These are phyloP conservation scores for Dromiciops gliroides DNA, from an alignment of 2,113 vertebrate genomes.

Conservation along the genomic window DNA sequence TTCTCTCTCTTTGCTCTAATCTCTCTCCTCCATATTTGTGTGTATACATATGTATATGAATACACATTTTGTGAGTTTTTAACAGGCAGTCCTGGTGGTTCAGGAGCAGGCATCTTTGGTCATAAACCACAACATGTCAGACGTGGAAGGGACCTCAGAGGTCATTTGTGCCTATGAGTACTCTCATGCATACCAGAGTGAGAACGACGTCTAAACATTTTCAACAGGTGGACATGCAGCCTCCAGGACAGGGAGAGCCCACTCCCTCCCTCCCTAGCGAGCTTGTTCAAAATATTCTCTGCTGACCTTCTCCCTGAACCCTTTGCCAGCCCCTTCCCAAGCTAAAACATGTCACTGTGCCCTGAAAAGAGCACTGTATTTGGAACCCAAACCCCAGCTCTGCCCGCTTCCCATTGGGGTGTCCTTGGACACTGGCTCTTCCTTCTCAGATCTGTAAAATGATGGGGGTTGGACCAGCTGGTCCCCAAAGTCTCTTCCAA, in stretches of 20 bases:
- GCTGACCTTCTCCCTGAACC: neutral
- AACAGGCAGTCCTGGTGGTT: neutral
- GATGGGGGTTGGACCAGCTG: neutral
- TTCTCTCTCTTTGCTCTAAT: neutral
- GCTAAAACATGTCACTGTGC: neutral
- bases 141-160: neutral
- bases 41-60: neutral
- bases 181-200: neutral
- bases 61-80: neutral
- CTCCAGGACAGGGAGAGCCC: neutral
- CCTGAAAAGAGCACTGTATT: neutral
- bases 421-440: neutral
- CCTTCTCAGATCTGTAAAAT: neutral
- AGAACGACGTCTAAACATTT: neutral
- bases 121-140: neutral
- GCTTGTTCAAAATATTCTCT: neutral
- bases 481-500: neutral
- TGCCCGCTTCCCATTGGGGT: neutral
- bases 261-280: neutral
- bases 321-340: neutral
- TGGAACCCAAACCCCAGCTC: neutral
- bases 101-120: neutral
- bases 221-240: neutral
- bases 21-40: neutral
- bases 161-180: neutral